Evolutionary conservation across 2,797 vertebrate species (phyloP), one percentile per base, ranked within the genome.

Genomic region (Enteromius afrohamiltoni): DNA sequence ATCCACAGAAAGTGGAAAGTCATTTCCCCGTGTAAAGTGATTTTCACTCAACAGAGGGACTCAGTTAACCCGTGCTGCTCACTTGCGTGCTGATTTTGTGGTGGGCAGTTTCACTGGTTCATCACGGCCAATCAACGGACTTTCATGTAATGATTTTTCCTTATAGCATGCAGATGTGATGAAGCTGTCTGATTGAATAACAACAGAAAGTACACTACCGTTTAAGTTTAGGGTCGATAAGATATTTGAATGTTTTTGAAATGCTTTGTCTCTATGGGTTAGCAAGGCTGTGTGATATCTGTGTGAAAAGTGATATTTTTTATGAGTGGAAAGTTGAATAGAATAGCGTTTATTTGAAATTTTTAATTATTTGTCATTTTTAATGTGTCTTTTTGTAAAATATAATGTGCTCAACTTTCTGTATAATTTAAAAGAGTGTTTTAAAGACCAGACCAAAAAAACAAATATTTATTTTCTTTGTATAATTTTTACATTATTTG

Each of bases 1-100:
- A 68, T 62, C 23, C 64, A 53, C 23, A 29, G 67, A 81, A 86
- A 76, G 40, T 86, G 71, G 60, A 71, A 80, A 77, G 31, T 23
- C 34, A 58, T 53, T 86, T 68, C 34, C 68, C 34, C 9, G 49
- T 34, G 9, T 62, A 70, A 73, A 68, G 51, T 21, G 9, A 78
- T 79, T 77, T 82, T 64, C 21, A 1, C 45, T n/a, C 14, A 45
- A 68, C 51, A 47, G 31, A 70, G 16, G 11, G 62, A 49, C 29
- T 78, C 8, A 6, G 31, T 62, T 62, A 55, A 70, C 62, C 17
- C 31, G 0, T 53, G 13, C 62, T 55, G n/a, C 45, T 37, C 34
- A 19, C 65, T 45, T 70, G 67, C 17, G 13, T 2, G 9, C 37
- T 58, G 65, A 69, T 80, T 70, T 45, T 80, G 65, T 21, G 65